Evolutionary conservation across 2,113 vertebrate genomes (phyloP), one percentile per base, ranked within the genome.

Genomic region (Nycticebus coucang): DNA sequence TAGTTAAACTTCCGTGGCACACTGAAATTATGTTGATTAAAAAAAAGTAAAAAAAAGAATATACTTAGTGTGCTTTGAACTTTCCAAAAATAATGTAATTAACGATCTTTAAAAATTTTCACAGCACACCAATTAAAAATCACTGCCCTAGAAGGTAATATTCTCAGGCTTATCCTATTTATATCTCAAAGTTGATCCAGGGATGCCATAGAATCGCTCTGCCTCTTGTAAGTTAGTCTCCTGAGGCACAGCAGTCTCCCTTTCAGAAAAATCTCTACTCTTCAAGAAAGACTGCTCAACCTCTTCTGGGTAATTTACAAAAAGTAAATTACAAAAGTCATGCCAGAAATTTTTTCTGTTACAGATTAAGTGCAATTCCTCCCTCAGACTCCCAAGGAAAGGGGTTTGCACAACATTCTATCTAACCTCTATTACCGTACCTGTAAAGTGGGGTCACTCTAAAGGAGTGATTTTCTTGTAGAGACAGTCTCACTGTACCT

Each of bases 311-410:
- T 62, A 87, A 87, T 57, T 88, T 53, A 87, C 21, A 30, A 85
- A 74, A 90, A 8, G 11, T 86, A 71, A 50, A 50, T 93, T 71
- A 78, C 62, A 84, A 94, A 77, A 87, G 30, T n/a, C 53, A 78
- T 50, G 26, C 26, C 72, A 93, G 75, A 95, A 94, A 59, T 75
- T 66, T 93, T 80, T 84, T 62, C 82, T 94, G 28, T 15, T 71
- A 93, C 57, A 88, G 75, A 77, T 30, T 35, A 62, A 95, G 28
- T 62, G 26, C 75, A 45, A 86, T 69, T 91, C 53, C 22, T 83
- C 75, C 8, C 71, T 81, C 64, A 87, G 68, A 75, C 5, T 4
- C 66, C 53, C 87, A 17, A 30, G 13, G 4, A 85, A 93, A 77
- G n/a, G 5, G 21, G 28, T 50, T 6, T 89, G 93, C 19, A 77